phyloP scores from a whole-genome alignment of 2,113 vertebrate species.

The Tetrax tetrax region DNA sequence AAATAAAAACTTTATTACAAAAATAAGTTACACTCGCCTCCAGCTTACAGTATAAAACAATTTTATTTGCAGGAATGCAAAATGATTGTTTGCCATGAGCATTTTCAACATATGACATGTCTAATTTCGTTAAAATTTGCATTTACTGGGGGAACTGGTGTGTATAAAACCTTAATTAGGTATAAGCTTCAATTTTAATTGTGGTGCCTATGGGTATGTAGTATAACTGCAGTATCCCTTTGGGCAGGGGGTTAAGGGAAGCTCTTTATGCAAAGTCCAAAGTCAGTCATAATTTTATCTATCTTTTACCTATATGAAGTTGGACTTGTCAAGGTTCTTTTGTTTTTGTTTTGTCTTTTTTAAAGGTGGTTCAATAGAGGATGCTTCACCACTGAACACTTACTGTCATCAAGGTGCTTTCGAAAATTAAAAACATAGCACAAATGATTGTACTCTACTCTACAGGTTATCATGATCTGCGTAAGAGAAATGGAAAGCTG shows the following conservation, averaged over 20 bases:
- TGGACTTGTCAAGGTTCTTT: slow-evolving; percentile 71
- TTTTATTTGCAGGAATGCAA: slow-evolving; percentile 99
- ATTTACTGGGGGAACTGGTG: slow-evolving; percentile 87
- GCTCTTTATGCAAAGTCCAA: slow-evolving; percentile 76
- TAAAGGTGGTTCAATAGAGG: slow-evolving; percentile 82
- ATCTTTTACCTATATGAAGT: slow-evolving; percentile 73
- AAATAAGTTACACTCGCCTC: slow-evolving; percentile 99
- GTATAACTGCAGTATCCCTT: slow-evolving; percentile 88
- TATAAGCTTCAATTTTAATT: slow-evolving; percentile 82
- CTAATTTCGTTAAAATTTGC: slow-evolving; percentile 89
- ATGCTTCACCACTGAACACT: slow-evolving; percentile 86
- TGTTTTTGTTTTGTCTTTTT: slow-evolving; percentile 44
- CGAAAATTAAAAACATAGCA: slow-evolving; percentile 86
- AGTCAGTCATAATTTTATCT: slow-evolving; percentile 70
- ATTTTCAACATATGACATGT: slow-evolving; percentile 99
- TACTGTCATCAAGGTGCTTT: slow-evolving; percentile 88
- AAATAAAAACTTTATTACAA: slow-evolving; percentile 99
- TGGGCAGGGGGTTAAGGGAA: slow-evolving; percentile 78
- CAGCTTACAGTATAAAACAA: slow-evolving; percentile 99
- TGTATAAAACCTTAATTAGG: slow-evolving; percentile 85
- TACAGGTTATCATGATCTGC: slow-evolving; percentile 84
- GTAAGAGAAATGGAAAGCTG: slow-evolving; percentile 83
- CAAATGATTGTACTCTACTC: slow-evolving; percentile 85
- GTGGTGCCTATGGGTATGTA: slow-evolving; percentile 86
- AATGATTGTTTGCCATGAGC: slow-evolving; percentile 98